Base-by-base conservation (phyloP, 2,113 vertebrate species). In the Pleuronectes platessa region DNA sequence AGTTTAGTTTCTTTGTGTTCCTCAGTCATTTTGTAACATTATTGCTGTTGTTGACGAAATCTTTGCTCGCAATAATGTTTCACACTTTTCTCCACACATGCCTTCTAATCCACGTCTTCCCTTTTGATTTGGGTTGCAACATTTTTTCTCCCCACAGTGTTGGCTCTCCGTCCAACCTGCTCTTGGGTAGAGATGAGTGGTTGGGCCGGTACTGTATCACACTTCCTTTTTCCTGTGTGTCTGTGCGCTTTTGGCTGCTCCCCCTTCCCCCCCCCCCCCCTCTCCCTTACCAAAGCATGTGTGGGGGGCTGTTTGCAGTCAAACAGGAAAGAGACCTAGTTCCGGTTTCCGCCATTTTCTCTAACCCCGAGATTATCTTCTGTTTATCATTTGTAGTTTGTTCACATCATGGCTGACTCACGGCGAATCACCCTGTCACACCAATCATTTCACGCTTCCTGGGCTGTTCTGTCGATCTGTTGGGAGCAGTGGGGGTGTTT, bases 161-260 rank as follows among this genome's bases (percentile, higher is more conserved):
- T 93, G 90, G 93, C 82, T 94, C 94, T 88, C 93, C 94, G 91
- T 94, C 93, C 93, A 94, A 94, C 93, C 92, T 95, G 90, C 93
- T 95, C 90, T 94, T 95, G 92, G 94, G 94, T 93, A 95, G 94
- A 93, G 94, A 95, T 92, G 94, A 95, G 91, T 94, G 94, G 94
- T 92, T 95, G 93, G 93, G 92, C 93, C 93, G 94, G 94, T 95
- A 95, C 94, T 94, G 94, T 95, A 95, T 92, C 89, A 84, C 83
- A 84, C 87, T 91, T 91, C 84, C 90, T 90, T 76, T 90, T 88
- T 90, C 87, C 88, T 89, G 88, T 86, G 67, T 91, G 88, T 89
- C 84, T 89, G 90, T 91, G 82, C 13, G 88, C 86, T 94, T 92
- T 56, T 90, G 91, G 92, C 90, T 93, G 91, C 59, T 80, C 75